Conservation (phyloP, 2,888 invertebrate species). For the Amphimallon solstitiale region DNA sequence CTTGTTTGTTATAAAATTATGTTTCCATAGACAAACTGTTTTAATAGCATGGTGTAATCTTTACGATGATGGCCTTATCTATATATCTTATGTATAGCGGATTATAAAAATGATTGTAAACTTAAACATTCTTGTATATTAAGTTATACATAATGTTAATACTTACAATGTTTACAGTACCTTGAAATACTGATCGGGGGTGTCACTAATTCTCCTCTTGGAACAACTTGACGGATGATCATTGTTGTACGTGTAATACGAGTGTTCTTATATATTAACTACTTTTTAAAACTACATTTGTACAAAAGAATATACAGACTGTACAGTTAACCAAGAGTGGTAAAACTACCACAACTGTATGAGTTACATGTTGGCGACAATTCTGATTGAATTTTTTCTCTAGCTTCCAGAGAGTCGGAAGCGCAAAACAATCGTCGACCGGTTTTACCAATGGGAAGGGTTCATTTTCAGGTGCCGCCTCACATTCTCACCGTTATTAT, state of each 20-base stretch:
- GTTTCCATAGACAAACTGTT: no score
- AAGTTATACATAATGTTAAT: no score
- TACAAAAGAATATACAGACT: background rate
- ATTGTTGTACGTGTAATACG: background rate
- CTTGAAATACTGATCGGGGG: slow-evolving; percentile 31
- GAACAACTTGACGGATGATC: slow-evolving; percentile 59
- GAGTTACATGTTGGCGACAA: background rate
- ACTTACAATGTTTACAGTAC: background rate
- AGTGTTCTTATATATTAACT: background rate
- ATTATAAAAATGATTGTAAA: no score
- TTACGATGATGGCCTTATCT: no score
- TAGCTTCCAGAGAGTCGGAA: slow-evolving; percentile 55
- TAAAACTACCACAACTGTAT: background rate
- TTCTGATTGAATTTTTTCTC: slow-evolving; percentile 33
- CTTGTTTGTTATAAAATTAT: no score
- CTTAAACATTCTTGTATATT: no score
- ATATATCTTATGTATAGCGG: no score
- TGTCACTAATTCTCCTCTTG: slow-evolving; percentile 52
- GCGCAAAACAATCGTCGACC: slow-evolving; percentile 45
- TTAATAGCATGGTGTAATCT: no score
- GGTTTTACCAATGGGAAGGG: slow-evolving; percentile 42
- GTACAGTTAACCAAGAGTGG: background rate
- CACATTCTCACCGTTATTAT: slow-evolving; percentile 48
- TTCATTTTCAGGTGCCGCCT: slow-evolving; percentile 41
- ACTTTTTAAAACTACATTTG: background rate